phyloP scores from a whole-genome alignment of 2,888 invertebrate species.

The Alentia gelatinosa region DNA sequence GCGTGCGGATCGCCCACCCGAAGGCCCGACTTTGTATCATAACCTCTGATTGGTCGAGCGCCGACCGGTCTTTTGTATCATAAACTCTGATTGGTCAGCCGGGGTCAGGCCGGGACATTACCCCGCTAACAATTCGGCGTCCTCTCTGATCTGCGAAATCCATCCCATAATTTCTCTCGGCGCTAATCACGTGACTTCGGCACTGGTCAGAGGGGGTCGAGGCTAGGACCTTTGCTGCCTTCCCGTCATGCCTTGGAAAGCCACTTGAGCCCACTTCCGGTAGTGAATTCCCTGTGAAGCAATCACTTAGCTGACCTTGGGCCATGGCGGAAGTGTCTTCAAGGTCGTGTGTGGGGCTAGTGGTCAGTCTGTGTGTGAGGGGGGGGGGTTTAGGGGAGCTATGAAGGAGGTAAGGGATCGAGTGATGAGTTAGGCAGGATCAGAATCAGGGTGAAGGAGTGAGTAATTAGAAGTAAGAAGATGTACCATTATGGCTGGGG shows the following conservation, averaged over 20 bases:
- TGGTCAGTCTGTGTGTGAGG: neutral
- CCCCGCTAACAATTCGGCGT: neutral
- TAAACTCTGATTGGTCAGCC: neutral
- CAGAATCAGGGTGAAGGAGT: neutral
- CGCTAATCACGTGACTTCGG: conserved; percentile 25
- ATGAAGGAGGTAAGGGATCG: neutral
- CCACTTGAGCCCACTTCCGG: conserved; percentile 47
- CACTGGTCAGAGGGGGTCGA: neutral
- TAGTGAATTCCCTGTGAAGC: neutral
- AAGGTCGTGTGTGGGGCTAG: neutral
- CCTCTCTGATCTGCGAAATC: conserved; percentile 25
- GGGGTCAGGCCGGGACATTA: neutral
- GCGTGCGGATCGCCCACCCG: neutral
- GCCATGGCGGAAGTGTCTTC: neutral
- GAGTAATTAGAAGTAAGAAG: neutral
- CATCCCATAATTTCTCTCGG: conserved; percentile 8
- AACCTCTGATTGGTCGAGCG: conserved; percentile 32
- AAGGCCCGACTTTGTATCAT: conserved; percentile 38
- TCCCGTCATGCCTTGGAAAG: conserved; percentile 12
- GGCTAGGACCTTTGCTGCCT: neutral
- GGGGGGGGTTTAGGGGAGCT: neutral
- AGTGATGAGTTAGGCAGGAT: neutral
- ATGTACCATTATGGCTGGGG: too few relatives aligned
- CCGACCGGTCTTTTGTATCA: neutral
- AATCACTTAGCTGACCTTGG: conserved; percentile 40